A percentile compares a stretch with the other conserved stretches of the same genome.
Conservation (phyloP, 2,888 invertebrate species). For the Agrochola macilenta region DNA sequence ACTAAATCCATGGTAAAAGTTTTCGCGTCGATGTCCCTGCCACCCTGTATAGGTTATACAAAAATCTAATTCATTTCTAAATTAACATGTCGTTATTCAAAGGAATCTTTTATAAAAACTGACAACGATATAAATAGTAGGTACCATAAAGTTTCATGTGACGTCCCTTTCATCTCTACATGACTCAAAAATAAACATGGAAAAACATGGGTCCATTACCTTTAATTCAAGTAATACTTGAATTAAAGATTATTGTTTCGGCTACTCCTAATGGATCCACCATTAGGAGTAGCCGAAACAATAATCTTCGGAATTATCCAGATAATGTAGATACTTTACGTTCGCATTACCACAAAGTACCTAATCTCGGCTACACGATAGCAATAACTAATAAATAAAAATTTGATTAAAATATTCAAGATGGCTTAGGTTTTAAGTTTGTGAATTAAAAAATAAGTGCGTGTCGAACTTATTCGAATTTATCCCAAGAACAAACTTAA, state of each 20-base stretch:
- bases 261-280: too few species aligned
- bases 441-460: too few species aligned
- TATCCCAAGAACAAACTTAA: too few species aligned
- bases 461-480: too few species aligned
- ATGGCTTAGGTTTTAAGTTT: too few species aligned
- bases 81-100: background rate
- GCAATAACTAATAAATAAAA: too few species aligned
- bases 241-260: too few species aligned
- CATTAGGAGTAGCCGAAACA: slow-evolving; percentile 17
- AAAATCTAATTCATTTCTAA: background rate
- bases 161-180: background rate
- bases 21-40: too few species aligned
- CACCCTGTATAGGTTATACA: background rate
- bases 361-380: slow-evolving; percentile 9
- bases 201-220: too few species aligned
- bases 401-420: too few species aligned
- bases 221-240: too few species aligned
- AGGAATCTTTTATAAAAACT: background rate
- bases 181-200: slow-evolving; percentile 9
- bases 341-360: slow-evolving; percentile 1
- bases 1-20: too few species aligned
- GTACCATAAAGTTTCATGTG: background rate
- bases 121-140: background rate
- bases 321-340: slow-evolving; percentile 4
- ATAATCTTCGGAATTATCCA: slow-evolving; percentile 20